Evolutionary conservation across 1,140 invertebrate genomes (phyloP), one percentile per base, ranked within the genome.

Genomic region (Andrena cerasifolii): DNA sequence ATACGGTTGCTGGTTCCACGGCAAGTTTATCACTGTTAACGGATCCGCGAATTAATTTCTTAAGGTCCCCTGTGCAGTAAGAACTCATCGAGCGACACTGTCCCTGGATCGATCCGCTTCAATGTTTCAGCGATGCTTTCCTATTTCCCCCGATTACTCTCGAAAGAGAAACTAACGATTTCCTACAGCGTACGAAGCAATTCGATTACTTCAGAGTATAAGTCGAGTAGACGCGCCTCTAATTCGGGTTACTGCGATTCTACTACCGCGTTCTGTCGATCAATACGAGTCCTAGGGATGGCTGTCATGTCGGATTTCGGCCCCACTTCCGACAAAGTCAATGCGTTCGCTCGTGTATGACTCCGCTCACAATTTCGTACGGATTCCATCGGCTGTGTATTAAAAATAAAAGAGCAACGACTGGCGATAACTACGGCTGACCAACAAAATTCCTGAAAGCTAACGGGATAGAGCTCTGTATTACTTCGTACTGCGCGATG

Each of bases 241-340:
- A 86, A 86, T 86, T 84, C 76, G 59, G 53, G 53, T 83, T 76
- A 72, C 68, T 75, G 56, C 74, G 79, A 84, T 83, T 67, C 81
- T 74, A 75, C 66, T 71, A 72, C 71, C 33, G 18, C n/a, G 67
- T 76, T 54, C 49, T 56, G 26, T 47, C 76, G 85, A 86, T 85
- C 85, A 83, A 85, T 85, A 85, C 75, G 59, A 68, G 53, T 61
- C 53, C 40, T 47, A 45, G 75, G 71, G 58, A 81, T 77, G 75
- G 62, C 68, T 79, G 54, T 72, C 83, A 59, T 56, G 58, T 31
- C 56, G 59, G 40, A 63, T 71, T 78, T 73, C 36, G 1, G n/a
- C 33, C 56, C 26, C 58, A 54, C 21, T 45, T 26, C 36, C 43
- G 65, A 40, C 53, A 70, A 76, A 83, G 45, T 49, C 58, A 40